phyloP scores from a whole-genome alignment of 1,140 invertebrate species.

The Diplogasteroides magnus region DNA sequence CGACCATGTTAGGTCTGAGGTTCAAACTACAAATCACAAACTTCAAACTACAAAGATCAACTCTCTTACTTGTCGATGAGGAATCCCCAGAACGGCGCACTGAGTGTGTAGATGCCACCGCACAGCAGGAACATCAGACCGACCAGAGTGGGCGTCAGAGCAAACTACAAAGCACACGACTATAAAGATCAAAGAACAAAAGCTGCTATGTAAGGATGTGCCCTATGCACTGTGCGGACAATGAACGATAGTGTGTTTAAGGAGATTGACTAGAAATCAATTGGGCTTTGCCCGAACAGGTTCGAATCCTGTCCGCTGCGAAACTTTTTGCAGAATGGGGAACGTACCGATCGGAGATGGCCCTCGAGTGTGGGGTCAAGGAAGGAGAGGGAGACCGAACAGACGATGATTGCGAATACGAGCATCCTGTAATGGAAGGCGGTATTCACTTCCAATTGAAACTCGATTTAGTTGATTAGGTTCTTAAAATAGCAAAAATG shows the following conservation, averaged over 20 bases:
- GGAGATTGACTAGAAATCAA: no score
- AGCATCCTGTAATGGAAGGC: constrained; percentile 48
- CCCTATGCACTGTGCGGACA: no score
- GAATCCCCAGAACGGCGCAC: constrained; percentile 71
- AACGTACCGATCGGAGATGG: constrained; percentile 42
- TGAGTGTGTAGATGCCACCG: constrained; percentile 74
- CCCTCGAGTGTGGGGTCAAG: constrained; percentile 50
- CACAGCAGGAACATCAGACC: constrained; percentile 77
- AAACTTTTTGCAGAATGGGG: no score
- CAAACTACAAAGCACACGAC: constrained; percentile 58
- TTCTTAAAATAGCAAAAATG: not conserved
- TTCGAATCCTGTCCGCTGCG: no score
- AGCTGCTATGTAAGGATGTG: no score
- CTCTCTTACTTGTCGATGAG: constrained; percentile 42
- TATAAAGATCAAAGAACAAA: not conserved
- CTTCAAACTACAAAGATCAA: no score
- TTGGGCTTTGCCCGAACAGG: no score
- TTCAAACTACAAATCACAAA: no score
- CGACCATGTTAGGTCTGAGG: no score
- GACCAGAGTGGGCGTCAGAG: constrained; percentile 68
- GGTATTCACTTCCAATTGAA: constrained; percentile 40
- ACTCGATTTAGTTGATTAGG: no score
- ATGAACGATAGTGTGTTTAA: no score
- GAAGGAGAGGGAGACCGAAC: constrained; percentile 53
- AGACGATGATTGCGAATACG: constrained; percentile 51